Percentiles rank a stretch among this genome's conserved stretches.
Evolutionary conservation across 2,113 vertebrate species (phyloP).

Genomic region (Tupaia chinensis): DNA sequence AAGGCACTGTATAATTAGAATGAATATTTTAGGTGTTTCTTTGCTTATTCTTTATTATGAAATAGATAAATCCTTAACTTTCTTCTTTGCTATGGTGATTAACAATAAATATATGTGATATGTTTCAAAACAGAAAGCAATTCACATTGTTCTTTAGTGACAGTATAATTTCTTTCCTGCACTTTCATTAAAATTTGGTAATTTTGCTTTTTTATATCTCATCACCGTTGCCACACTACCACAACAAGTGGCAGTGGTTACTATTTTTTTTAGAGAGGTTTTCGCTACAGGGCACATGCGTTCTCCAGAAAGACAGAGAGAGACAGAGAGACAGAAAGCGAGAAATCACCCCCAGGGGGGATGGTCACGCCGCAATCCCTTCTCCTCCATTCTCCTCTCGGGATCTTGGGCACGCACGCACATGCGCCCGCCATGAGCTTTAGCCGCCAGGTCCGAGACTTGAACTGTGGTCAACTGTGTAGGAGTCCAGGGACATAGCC

Average conservation of each 20-base stretch:
- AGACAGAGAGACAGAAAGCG: no score
- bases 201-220: neutral
- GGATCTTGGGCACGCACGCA: no score
- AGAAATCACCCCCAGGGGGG: no score
- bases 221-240: neutral
- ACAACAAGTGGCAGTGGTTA: neutral
- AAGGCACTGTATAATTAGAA: neutral
- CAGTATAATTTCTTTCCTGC: neutral
- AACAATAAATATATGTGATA: slow-evolving; percentile 37
- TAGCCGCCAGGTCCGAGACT: no score
- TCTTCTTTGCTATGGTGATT: neutral
- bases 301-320: no score
- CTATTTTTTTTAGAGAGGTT: no score
- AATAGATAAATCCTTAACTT: slow-evolving; percentile 16
- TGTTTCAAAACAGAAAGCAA: neutral
- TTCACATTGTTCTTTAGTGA: slow-evolving; percentile 7
- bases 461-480: no score
- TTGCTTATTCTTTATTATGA: slow-evolving; percentile 23
- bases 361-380: no score
- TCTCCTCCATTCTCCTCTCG: no score
- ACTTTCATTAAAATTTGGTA: neutral
- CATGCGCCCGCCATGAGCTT: no score
- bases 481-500: no score
- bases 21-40: slow-evolving; percentile 5
- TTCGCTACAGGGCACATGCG: no score